phyloP scores from a whole-genome alignment of 2,888 invertebrate species.

The Acanthosepion lycidas region DNA sequence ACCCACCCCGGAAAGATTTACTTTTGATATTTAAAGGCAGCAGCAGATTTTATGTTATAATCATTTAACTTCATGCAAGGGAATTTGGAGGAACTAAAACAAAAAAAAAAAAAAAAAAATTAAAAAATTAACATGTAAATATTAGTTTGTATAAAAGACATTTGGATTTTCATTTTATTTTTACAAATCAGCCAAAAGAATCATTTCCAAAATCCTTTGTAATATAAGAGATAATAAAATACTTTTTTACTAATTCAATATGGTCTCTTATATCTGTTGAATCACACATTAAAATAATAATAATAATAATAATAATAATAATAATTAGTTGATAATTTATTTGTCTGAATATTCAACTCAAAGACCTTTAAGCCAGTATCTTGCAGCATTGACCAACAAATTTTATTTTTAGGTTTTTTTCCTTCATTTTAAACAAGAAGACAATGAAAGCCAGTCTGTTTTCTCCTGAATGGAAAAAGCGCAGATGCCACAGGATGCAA shows the following conservation, averaged over 20 bases:
- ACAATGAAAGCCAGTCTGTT: background rate
- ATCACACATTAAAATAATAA: background rate
- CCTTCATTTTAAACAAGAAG: background rate
- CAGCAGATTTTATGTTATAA: background rate
- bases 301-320: background rate
- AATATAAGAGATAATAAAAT: background rate
- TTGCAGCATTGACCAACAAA: slow-evolving; percentile 21
- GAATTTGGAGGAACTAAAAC: background rate
- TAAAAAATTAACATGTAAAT: background rate
- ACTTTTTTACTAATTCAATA: background rate
- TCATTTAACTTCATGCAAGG: background rate
- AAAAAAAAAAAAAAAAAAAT: background rate
- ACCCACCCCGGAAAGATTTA: too few species aligned
- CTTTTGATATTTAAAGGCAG: background rate
- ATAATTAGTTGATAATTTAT: slow-evolving; percentile 23
- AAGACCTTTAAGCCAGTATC: slow-evolving; percentile 33
- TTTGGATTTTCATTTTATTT: background rate
- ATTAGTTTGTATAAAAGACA: background rate
- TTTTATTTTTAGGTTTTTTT: background rate
- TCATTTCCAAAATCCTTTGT: background rate
- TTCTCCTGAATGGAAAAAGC: background rate
- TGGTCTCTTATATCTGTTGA: background rate
- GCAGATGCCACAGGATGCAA: slow-evolving; percentile 17
- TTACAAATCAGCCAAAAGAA: slow-evolving; percentile 16
- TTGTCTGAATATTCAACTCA: slow-evolving; percentile 14